phyloP scores from a whole-genome alignment of 2,888 invertebrate genomes.

The Papilio elwesi region DNA sequence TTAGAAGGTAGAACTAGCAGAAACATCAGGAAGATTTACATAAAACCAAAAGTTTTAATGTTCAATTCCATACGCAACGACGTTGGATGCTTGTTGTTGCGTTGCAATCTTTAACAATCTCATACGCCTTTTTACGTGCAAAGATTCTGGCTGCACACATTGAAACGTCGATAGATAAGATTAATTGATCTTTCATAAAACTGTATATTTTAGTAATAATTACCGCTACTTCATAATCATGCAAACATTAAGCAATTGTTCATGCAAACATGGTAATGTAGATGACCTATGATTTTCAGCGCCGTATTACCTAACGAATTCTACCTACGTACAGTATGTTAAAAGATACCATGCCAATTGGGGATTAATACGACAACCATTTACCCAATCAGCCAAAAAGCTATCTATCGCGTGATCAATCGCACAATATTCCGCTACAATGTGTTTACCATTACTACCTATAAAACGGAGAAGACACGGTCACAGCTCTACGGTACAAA shows the following conservation, averaged over 20 bases:
- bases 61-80: not conserved
- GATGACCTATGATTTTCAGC: slow-evolving; percentile 52
- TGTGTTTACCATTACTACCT: slow-evolving; percentile 46
- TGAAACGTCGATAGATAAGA: not conserved
- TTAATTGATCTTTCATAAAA: not conserved
- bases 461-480: slow-evolving; percentile 45
- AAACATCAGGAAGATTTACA: not conserved
- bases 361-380: slow-evolving; percentile 61
- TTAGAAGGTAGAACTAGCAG: no score
- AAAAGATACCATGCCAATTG: slow-evolving; percentile 66
- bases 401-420: slow-evolving; percentile 58
- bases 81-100: not conserved
- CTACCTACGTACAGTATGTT: slow-evolving; percentile 54
- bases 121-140: not conserved
- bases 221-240: slow-evolving; percentile 24
- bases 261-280: slow-evolving; percentile 42
- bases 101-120: not conserved
- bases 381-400: slow-evolving; percentile 71
- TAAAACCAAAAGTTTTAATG: not conserved
- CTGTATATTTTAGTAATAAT: not conserved
- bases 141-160: not conserved
- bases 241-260: slow-evolving; percentile 28
- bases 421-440: slow-evolving; percentile 54
- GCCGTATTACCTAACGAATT: slow-evolving; percentile 48
- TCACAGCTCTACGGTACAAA: slow-evolving; percentile 53